A percentile compares a stretch with the other conserved stretches of the same genome.
These are phyloP conservation scores for Nylanderia fulva DNA, from an alignment of 1,140 invertebrate genomes.

Conservation along the genomic window DNA sequence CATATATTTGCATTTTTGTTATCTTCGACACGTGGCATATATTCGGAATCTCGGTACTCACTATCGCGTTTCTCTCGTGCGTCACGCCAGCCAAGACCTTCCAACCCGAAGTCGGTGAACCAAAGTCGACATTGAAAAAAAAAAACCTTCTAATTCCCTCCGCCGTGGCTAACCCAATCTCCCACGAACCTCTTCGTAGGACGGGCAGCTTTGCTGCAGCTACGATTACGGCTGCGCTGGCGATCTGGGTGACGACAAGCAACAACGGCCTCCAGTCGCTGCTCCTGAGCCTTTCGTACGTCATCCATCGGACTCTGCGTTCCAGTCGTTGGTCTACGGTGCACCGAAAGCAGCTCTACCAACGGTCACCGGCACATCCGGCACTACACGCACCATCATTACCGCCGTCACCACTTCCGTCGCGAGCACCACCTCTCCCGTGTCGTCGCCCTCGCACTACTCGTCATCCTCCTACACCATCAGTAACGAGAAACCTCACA, in stretches of 20 bases:
- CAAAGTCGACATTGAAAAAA: conserved; percentile 18
- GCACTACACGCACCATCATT: conserved; percentile 62
- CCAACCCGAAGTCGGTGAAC: conserved; percentile 4
- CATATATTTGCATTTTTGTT: conserved; percentile 21
- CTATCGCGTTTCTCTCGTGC: background rate
- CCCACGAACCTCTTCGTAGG: conserved; percentile 83
- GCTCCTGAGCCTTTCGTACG: conserved; percentile 70
- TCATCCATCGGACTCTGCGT: conserved; percentile 73
- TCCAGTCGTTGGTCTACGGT: conserved; percentile 75
- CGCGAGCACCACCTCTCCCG: conserved; percentile 46
- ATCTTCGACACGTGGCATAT: background rate
- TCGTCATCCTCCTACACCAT: conserved; percentile 57
- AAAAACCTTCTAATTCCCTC: conserved; percentile 49
- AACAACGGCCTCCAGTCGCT: conserved; percentile 73
- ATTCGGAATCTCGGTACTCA: background rate
- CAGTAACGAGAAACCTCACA: conserved; percentile 24
- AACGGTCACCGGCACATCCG: conserved; percentile 76
- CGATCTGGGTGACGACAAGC: conserved; percentile 77
- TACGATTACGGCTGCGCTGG: conserved; percentile 88
- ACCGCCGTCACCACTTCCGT: conserved; percentile 22
- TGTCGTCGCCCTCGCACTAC: conserved; percentile 63
- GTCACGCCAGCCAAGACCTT: conserved; percentile 56
- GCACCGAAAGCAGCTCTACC: conserved; percentile 83
- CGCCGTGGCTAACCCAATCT: conserved; percentile 73
- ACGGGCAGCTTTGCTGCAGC: conserved; percentile 88